Evolutionary conservation across 2,797 vertebrate species (phyloP).

Genomic region (Sebastes matsubarae): DNA sequence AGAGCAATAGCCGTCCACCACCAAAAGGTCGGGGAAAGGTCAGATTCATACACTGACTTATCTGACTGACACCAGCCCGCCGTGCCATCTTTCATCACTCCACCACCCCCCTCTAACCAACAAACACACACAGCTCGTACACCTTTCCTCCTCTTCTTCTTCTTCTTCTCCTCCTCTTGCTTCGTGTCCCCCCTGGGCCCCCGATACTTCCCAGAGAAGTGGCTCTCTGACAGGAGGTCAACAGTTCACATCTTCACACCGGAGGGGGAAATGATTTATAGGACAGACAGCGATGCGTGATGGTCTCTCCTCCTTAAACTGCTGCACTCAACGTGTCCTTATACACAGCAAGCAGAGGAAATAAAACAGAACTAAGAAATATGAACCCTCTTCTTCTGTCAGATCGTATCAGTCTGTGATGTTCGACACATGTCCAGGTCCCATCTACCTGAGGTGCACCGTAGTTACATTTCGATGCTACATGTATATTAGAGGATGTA

Average conservation of each 20-base stretch:
- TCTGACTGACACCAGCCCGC: constrained; percentile 3
- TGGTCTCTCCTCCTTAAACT: background rate
- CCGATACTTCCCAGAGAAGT: background rate
- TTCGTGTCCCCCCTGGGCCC: background rate
- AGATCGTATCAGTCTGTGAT: background rate
- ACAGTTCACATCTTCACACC: background rate
- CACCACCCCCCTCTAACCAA: background rate
- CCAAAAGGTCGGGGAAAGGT: constrained; percentile 62
- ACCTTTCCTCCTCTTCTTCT: background rate
- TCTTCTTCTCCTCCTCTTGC: background rate
- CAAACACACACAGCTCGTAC: background rate
- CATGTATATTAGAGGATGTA: background rate
- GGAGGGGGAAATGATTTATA: background rate
- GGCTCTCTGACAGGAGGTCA: constrained; percentile 7
- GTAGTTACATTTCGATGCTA: too few species aligned
- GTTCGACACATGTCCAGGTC: background rate
- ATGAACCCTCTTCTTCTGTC: background rate
- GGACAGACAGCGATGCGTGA: background rate
- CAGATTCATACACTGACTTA: constrained; percentile 16
- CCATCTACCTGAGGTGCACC: background rate
- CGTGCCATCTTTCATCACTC: background rate
- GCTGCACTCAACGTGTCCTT: background rate
- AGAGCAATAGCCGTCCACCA: constrained; percentile 15
- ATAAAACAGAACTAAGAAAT: background rate
- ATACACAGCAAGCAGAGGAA: background rate